A percentile compares a stretch with the other conserved stretches of the same genome.
phyloP scores from a whole-genome alignment of 2,113 vertebrate species.

The Donacobius atricapilla region DNA sequence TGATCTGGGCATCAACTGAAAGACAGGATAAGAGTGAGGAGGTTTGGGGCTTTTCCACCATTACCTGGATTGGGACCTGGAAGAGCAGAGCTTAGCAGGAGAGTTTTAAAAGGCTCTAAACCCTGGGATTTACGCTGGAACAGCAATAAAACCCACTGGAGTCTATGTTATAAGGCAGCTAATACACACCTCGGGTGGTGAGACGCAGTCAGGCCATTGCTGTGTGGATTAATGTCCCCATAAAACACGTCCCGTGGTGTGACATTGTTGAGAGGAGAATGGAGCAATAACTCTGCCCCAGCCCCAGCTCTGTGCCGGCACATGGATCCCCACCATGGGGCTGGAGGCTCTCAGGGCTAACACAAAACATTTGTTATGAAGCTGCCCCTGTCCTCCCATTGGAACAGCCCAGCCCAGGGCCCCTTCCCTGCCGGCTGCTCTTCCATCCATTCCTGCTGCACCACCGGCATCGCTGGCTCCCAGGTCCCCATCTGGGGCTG shows the following conservation, averaged over 20 bases:
- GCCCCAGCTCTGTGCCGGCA: neutral
- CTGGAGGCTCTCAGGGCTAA: neutral
- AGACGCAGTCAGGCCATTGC: neutral
- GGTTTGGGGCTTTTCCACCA: neutral
- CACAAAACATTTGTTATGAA: neutral
- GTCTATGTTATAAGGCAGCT: slow-evolving; percentile 16
- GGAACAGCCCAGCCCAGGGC: neutral
- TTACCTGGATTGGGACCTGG: neutral
- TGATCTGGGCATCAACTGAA: neutral
- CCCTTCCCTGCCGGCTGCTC: accelerated
- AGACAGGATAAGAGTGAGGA: neutral
- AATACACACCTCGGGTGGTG: slow-evolving; percentile 18
- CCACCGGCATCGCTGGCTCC: neutral
- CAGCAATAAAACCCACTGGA: slow-evolving; percentile 2
- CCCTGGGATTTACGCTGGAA: neutral
- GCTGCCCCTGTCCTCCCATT: neutral
- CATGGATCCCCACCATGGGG: neutral
- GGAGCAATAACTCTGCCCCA: slow-evolving; percentile 28
- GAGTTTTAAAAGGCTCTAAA: slow-evolving; percentile 21
- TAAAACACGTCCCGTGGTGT: slow-evolving; percentile 23
- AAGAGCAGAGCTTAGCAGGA: neutral
- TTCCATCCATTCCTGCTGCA: neutral
- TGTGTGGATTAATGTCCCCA: slow-evolving; percentile 25
- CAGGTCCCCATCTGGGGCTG: neutral
- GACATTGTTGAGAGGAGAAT: slow-evolving; percentile 48